Conservation (phyloP, 2,888 invertebrate species). For the Nomada hirtipes region DNA sequence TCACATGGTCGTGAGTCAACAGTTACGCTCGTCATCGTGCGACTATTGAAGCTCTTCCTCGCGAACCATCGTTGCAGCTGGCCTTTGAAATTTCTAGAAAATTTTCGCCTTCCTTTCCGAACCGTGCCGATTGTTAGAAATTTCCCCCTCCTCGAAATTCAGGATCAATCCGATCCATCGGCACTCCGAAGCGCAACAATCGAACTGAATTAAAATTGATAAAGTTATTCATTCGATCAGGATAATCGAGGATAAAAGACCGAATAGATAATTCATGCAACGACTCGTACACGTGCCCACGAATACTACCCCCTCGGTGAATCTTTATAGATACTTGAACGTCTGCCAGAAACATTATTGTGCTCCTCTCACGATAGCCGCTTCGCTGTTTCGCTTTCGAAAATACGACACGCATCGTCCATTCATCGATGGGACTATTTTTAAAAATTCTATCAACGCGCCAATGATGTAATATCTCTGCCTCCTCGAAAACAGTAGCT, state of each 20-base stretch:
- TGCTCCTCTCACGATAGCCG: slow-evolving; percentile 10
- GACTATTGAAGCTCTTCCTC: not conserved
- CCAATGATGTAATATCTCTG: not conserved
- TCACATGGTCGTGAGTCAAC: slow-evolving; percentile 53
- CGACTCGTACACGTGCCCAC: slow-evolving; percentile 6
- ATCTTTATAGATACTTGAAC: slow-evolving; percentile 41
- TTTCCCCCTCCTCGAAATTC: not conserved
- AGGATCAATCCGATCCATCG: not conserved
- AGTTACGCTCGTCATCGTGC: slow-evolving; percentile 4
- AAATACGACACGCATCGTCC: slow-evolving; percentile 22
- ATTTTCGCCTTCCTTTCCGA: not conserved
- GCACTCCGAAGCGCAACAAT: too few species aligned
- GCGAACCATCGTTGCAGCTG: not conserved
- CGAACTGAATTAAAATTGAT: too few species aligned
- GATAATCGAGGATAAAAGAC: too few species aligned
- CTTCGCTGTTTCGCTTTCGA: slow-evolving; percentile 5
- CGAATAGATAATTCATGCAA: not conserved
- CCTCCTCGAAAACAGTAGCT: not conserved
- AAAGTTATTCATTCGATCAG: too few species aligned
- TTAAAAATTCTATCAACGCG: slow-evolving; percentile 15
- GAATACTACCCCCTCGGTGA: slow-evolving; percentile 7
- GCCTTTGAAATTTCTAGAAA: not conserved
- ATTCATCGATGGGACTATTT: slow-evolving; percentile 31
- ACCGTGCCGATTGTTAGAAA: not conserved
- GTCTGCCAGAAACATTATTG: slow-evolving; percentile 29